Evolutionary conservation across 1,140 invertebrate genomes (phyloP).

Genomic region (Sinella curviseta): DNA sequence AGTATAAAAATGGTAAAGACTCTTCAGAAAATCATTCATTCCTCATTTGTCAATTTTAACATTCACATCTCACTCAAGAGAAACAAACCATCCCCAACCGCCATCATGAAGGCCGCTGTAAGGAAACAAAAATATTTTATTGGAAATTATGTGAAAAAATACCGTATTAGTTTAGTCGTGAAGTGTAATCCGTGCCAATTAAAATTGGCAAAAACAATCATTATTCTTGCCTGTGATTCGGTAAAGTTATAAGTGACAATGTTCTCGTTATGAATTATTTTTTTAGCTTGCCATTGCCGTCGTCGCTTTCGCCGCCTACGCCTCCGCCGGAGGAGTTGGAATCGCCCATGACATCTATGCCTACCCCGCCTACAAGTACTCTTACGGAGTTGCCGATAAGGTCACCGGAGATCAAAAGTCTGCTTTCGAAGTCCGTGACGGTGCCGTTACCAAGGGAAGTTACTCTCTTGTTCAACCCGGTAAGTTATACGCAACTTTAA

Average conservation of each 20-base stretch:
- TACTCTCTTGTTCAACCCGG: conserved; percentile 61
- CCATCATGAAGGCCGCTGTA: not conserved
- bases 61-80: conserved; percentile 6
- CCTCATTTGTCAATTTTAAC: not conserved
- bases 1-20: not conserved
- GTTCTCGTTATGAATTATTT: conserved; percentile 13
- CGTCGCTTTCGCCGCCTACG: not conserved
- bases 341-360: not conserved
- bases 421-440: conserved; percentile 39
- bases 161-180: too few species aligned
- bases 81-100: not conserved
- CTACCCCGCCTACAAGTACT: not conserved
- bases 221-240: too few species aligned
- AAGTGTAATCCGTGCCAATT: too few species aligned
- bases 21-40: not conserved
- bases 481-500: too few species aligned
- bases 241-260: not conserved
- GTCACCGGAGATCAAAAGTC: conserved; percentile 23
- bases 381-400: conserved; percentile 18
- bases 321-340: not conserved
- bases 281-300: not conserved
- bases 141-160: not conserved
- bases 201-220: too few species aligned
- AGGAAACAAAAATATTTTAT: not conserved
- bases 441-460: conserved; percentile 60